Conservation (phyloP, 1,140 invertebrate genomes). For the Mylabris phalerata region DNA sequence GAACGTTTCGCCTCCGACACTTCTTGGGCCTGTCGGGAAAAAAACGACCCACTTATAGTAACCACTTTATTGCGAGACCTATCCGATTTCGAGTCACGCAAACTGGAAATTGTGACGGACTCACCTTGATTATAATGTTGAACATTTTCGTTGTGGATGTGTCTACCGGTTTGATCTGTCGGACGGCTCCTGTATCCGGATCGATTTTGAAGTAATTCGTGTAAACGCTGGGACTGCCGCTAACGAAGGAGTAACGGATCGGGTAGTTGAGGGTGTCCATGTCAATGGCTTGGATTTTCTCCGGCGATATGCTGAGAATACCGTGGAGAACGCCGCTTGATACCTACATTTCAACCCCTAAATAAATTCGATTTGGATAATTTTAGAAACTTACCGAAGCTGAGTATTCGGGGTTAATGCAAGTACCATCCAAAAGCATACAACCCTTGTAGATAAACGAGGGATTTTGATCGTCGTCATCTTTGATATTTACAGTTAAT, state of each 20-base stretch:
- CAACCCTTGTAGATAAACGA: conserved; percentile 81
- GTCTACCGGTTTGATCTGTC: conserved; percentile 73
- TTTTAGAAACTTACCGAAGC: conserved; percentile 49
- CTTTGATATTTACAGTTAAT: conserved; percentile 75
- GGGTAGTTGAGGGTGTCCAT: conserved; percentile 78
- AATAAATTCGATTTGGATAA: too few species aligned
- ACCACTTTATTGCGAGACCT: too few species aligned
- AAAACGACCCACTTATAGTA: too few species aligned
- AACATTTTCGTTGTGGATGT: conserved; percentile 59
- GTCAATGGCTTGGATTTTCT: conserved; percentile 81
- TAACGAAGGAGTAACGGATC: conserved; percentile 74
- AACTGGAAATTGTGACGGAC: too few species aligned
- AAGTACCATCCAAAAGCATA: conserved; percentile 66
- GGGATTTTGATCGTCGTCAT: conserved; percentile 84
- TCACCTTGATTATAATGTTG: conserved; percentile 63
- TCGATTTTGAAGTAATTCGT: conserved; percentile 79
- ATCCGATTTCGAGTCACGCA: too few species aligned
- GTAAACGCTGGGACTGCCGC: conserved; percentile 67
- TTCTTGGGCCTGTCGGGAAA: conserved; percentile 63
- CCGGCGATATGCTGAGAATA: conserved; percentile 73
- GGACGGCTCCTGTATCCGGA: conserved; percentile 67
- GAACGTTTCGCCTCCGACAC: conserved; percentile 67
- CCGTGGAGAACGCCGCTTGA: conserved; percentile 74
- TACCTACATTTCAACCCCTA: conserved; percentile 46
- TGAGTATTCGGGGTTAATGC: conserved; percentile 76